Percentiles rank a stretch among this genome's conserved stretches.
Evolutionary conservation across 2,888 invertebrate species (phyloP).

Genomic region (Nasonovia ribisnigri): DNA sequence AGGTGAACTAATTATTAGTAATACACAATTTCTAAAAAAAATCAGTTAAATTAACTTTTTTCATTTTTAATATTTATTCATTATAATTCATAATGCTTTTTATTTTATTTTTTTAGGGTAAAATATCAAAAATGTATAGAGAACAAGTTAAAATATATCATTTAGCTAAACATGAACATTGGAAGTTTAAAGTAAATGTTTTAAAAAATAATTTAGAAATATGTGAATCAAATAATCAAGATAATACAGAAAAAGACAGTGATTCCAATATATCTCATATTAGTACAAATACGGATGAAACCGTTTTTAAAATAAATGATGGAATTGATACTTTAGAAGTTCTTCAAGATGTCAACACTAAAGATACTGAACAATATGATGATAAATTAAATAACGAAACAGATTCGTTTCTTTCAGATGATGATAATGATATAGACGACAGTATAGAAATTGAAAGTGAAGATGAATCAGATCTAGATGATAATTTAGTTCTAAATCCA

Average conservation of each 20-base stretch:
- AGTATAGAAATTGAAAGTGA: background rate
- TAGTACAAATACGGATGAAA: background rate
- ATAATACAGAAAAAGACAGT: conserved; percentile 1
- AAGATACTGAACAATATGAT: background rate
- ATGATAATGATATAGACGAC: background rate
- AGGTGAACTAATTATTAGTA: background rate
- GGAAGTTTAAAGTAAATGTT: conserved; percentile 19
- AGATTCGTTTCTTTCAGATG: background rate
- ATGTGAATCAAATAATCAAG: background rate
- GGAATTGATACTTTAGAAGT: background rate
- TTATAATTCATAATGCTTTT: background rate
- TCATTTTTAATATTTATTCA: background rate
- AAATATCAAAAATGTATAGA: background rate
- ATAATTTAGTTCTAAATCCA: background rate
- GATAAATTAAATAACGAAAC: conserved; percentile 8
- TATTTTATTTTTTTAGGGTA: background rate
- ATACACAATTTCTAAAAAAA: background rate
- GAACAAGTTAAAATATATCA: background rate
- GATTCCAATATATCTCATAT: conserved; percentile 20
- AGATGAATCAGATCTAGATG: conserved; percentile 5
- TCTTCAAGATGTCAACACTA: background rate
- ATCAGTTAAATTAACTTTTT: background rate
- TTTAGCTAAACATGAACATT: background rate
- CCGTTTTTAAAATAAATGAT: background rate
- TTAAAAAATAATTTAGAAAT: background rate